Evolutionary conservation across 2,888 invertebrate species (phyloP), one percentile per base, ranked within the genome.

Genomic region (Hofmannophila pseudospretella): DNA sequence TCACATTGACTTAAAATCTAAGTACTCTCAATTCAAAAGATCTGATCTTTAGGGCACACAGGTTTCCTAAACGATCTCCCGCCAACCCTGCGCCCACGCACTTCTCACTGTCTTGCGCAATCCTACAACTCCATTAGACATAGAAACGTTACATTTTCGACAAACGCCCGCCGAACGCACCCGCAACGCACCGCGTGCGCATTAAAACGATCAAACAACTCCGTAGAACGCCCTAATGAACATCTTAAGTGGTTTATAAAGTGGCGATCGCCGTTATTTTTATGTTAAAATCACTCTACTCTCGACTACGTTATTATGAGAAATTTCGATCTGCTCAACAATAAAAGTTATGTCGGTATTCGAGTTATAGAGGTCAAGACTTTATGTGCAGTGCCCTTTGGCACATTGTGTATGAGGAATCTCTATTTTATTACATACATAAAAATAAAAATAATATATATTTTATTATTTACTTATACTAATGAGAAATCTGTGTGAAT

Each of bases 191-290:
- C 54, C 64, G 61, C 68, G 66, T 9, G 58, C 66, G 67, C 74
- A 81, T 81, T 80, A 80, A 79, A 80, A 66, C 76, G 71, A 81
- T 73, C 76, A 65, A 75, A 74, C 70, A 69, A 63, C 68, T 61
- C n/a, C n/a, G 63, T 67, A 69, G 66, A 71, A 72, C 67, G 64
- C 67, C 65, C 75, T 80, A 82, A 84, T 81, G 79, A 82, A 73
- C 69, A 51, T 71, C 74, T 82, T 82, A 77, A 85, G 85, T 85
- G 85, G 73, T 77, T 75, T 78, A 82, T 78, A 72, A 76, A 85
- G 82, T 82, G 85, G 65, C 66, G 70, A 75, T 70, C 67, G 78
- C 77, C 77, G 75, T 81, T 82, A 82, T 74, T 82, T 82, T 78
- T 76, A 78, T 77, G 74, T 67, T 71, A 71, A 71, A 68, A 57